Evolutionary conservation across 2,888 invertebrate species (phyloP).

Genomic region (Labia minor): DNA sequence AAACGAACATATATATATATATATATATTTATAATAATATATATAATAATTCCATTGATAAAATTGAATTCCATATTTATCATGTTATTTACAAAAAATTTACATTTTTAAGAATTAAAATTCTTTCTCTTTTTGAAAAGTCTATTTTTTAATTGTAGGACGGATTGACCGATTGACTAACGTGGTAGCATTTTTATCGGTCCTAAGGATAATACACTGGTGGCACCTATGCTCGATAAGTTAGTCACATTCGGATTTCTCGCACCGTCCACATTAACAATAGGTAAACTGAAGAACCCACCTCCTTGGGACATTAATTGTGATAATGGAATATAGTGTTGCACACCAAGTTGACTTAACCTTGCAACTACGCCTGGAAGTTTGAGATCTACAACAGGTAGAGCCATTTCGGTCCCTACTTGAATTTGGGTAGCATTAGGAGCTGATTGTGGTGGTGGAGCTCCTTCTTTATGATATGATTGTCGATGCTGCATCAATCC

Average conservation of each 20-base stretch:
- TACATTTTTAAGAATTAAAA: too few relatives aligned
- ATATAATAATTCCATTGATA: too few relatives aligned
- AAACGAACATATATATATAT: too few relatives aligned
- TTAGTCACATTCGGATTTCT: constrained; percentile 47
- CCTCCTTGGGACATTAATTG: constrained; percentile 46
- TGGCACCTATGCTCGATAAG: constrained; percentile 55
- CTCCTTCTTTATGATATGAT: constrained; percentile 46
- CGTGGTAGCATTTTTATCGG: constrained; percentile 50
- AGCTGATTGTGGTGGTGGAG: constrained; percentile 36
- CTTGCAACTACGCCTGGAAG: constrained; percentile 54
- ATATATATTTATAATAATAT: too few relatives aligned
- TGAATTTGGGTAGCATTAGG: constrained; percentile 14
- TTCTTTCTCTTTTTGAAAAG: too few relatives aligned
- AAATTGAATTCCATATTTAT: too few relatives aligned
- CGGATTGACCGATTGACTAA: too few relatives aligned
- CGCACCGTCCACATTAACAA: constrained; percentile 54
- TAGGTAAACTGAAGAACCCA: constrained; percentile 59
- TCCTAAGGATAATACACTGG: constrained; percentile 58
- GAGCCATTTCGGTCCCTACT: constrained; percentile 46
- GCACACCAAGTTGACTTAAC: constrained; percentile 55
- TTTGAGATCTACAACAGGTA: constrained; percentile 62
- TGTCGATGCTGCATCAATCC: constrained; percentile 52
- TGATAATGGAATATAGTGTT: constrained; percentile 62
- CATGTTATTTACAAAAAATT: too few relatives aligned
- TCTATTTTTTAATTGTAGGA: neutral